Conservation (phyloP, 2,888 invertebrate genomes). For the Phoenoteleia sp. region DNA sequence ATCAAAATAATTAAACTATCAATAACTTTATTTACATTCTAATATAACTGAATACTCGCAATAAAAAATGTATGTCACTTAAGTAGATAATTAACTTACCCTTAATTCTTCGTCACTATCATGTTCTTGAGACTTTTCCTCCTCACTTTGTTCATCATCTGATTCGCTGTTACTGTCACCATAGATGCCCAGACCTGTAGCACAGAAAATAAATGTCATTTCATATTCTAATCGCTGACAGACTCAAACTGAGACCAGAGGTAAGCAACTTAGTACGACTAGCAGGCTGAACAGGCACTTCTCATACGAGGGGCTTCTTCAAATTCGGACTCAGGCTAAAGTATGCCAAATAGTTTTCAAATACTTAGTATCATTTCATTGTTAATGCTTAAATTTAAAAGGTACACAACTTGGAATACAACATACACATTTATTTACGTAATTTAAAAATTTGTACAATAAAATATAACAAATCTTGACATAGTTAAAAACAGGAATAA, state of each 20-base stretch:
- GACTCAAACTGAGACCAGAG: slow-evolving; percentile 67
- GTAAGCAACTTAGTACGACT: slow-evolving; percentile 70
- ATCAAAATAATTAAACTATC: too few species aligned
- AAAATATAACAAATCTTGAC: too few species aligned
- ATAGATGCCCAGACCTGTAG: slow-evolving; percentile 94
- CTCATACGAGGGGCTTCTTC: slow-evolving; percentile 58
- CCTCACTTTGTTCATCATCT: slow-evolving; percentile 87
- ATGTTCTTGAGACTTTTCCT: slow-evolving; percentile 83
- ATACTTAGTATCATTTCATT: too few species aligned
- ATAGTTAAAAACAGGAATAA: too few species aligned
- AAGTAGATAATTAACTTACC: too few species aligned
- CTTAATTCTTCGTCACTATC: slow-evolving; percentile 92
- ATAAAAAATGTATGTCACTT: too few species aligned
- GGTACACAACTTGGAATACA: too few species aligned
- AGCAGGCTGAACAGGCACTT: slow-evolving; percentile 71
- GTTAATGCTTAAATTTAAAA: not conserved
- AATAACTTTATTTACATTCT: too few species aligned
- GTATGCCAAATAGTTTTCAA: too few species aligned
- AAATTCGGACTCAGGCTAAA: slow-evolving; percentile 5
- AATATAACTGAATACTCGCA: too few species aligned
- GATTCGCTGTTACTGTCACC: slow-evolving; percentile 90
- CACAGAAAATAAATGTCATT: slow-evolving; percentile 55
- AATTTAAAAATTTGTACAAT: too few species aligned
- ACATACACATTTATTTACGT: too few species aligned
- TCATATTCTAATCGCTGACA: slow-evolving; percentile 14